Conservation (phyloP, 1,140 invertebrate species). For the Drosophila parabipectinata region DNA sequence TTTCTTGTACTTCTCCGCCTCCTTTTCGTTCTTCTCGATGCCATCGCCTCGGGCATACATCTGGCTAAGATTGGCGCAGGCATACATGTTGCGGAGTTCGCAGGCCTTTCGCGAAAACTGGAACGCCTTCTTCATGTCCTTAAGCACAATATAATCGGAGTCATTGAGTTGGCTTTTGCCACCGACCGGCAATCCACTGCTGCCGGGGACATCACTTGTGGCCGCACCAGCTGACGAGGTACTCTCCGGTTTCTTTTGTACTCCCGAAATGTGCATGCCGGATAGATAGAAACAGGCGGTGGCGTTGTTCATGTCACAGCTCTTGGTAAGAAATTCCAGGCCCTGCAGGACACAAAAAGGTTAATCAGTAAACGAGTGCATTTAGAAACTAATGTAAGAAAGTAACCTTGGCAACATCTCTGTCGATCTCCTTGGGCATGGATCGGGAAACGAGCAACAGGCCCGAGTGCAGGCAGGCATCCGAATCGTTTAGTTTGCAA, state of each 20-base stretch:
- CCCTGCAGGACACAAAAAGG: slow-evolving; percentile 83
- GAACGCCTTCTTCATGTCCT: slow-evolving; percentile 91
- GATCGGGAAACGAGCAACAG: slow-evolving; percentile 87
- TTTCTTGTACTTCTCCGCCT: slow-evolving; percentile 90
- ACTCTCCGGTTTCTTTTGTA: slow-evolving; percentile 84
- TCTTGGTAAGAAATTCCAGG: slow-evolving; percentile 88
- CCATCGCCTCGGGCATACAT: slow-evolving; percentile 89
- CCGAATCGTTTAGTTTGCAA: slow-evolving; percentile 88
- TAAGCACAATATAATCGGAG: slow-evolving; percentile 86
- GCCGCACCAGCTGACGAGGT: not conserved
- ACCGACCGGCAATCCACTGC: not conserved
- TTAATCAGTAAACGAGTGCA: not conserved
- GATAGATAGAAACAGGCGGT: slow-evolving; percentile 93
- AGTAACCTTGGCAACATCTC: slow-evolving; percentile 86
- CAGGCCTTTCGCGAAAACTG: slow-evolving; percentile 90
- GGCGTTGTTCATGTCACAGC: slow-evolving; percentile 88
- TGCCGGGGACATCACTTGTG: not conserved
- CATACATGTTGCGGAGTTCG: slow-evolving; percentile 91
- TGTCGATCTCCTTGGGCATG: slow-evolving; percentile 84
- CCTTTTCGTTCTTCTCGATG: slow-evolving; percentile 88
- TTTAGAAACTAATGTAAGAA: not conserved
- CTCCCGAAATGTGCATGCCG: slow-evolving; percentile 90
- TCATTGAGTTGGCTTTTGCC: slow-evolving; percentile 53
- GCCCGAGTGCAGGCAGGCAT: slow-evolving; percentile 91
- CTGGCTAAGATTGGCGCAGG: slow-evolving; percentile 93